Base-by-base conservation (phyloP, 2,797 vertebrate species). In the Vespertilio murinus region DNA sequence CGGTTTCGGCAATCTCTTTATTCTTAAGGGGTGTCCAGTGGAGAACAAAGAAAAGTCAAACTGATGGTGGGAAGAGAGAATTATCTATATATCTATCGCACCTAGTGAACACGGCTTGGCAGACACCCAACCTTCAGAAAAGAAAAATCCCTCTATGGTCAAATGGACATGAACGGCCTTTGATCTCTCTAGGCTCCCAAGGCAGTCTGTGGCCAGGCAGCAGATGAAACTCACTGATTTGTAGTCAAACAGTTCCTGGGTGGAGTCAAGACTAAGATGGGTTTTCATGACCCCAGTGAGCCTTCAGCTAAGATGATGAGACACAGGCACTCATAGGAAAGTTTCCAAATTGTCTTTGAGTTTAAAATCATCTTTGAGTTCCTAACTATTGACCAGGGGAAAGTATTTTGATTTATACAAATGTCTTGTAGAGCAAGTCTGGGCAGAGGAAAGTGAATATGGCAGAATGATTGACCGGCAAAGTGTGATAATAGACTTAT, bases 381-480 rank as follows among this genome's bases (percentile, higher is more conserved):
- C 14, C 61, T 79, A 79, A 75, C 20, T 45, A 86, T 5, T 65
- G 33, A 73, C 40, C 1, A 59, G 28, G 16, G 28, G 6, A 64
- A 93, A 30, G 17, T 64, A 54, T 80, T 80, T 80, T 79, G 33
- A 45, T 40, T 90, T 95, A 61, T 10, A 81, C n/a, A 47, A 64
- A 35, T 17, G 47, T 82, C 73, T 92, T 40, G 33, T 47, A 96
- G 40, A 90, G 18, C 85, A 77, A 78, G 88, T 95, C 73, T 93
- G 42, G 85, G 30, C 81, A 61, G 13, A 49, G 42, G 35, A 91
- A 93, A 70, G 25, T n/a, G 30, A 90, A 64, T 13, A 25, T 8
- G 54, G 42, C 28, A 70, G 47, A 65, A 91, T 12, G n/a, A 42
- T 42, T 42, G 42, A 59, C 20, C 45, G 8, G 74, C 18, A 59